These are phyloP conservation scores for Clunio marinus DNA, from an alignment of 2,888 invertebrate genomes.

Conservation along the genomic window DNA sequence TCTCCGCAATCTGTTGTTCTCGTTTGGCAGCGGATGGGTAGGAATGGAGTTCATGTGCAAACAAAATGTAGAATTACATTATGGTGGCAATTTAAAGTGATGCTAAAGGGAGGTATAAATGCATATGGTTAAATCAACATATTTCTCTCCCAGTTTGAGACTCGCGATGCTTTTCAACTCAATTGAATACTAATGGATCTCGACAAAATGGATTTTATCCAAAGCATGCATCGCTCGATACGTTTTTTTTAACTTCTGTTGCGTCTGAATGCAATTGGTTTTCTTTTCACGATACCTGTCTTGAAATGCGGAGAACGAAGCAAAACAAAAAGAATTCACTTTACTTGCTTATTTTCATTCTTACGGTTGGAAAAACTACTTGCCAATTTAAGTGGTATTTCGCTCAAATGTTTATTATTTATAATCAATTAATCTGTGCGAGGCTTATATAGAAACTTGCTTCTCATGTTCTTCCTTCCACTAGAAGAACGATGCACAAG, in stretches of 20 bases:
- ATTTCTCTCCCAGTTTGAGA: neutral
- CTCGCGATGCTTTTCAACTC: neutral
- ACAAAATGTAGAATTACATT: conserved; percentile 7
- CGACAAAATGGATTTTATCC: conserved; percentile 25
- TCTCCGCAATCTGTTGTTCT: neutral
- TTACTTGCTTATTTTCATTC: conserved; percentile 24
- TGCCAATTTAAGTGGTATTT: conserved; percentile 23
- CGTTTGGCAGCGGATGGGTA: neutral
- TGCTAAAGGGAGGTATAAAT: neutral
- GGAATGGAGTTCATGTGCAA: too few relatives aligned
- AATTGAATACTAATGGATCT: conserved; percentile 31
- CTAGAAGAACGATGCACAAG: neutral
- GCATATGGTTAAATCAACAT: conserved; percentile 27
- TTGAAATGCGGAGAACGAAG: too few relatives aligned
- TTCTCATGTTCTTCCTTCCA: neutral
- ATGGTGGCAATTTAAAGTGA: neutral
- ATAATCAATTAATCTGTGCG: conserved; percentile 37
- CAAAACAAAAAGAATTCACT: too few relatives aligned
- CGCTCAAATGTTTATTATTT: conserved; percentile 35
- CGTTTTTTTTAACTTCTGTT: neutral
- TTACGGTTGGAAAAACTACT: neutral
- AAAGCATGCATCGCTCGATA: neutral
- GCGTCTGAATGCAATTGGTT: neutral
- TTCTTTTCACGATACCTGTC: too few relatives aligned
- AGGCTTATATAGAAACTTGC: neutral